phyloP scores from a whole-genome alignment of 2,888 invertebrate genomes.

The Anorthoa munda region DNA sequence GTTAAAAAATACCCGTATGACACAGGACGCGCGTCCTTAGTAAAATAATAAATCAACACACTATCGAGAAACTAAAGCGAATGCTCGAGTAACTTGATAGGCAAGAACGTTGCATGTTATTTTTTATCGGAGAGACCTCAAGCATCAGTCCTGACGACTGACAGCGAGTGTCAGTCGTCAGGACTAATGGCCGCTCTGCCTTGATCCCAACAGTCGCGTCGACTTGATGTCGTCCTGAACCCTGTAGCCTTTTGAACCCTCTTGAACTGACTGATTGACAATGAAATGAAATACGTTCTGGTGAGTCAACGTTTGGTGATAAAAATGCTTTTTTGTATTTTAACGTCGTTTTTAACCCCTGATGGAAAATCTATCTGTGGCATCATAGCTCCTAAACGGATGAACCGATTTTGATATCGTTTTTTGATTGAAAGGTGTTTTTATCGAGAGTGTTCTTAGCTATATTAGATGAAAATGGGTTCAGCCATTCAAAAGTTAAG shows the following conservation, averaged over 20 bases:
- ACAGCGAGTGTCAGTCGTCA: background rate
- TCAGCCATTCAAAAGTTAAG: too few species aligned
- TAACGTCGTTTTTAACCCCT: too few species aligned
- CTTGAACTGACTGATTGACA: conserved; percentile 28
- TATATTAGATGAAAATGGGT: too few species aligned
- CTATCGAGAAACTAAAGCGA: background rate
- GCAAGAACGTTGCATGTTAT: conserved; percentile 4
- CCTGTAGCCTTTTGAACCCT: conserved; percentile 25
- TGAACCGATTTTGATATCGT: too few species aligned
- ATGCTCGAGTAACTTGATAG: background rate
- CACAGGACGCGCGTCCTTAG: background rate
- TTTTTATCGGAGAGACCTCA: conserved; percentile 13
- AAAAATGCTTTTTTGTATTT: background rate
- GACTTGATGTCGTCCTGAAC: background rate
- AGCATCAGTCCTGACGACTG: too few species aligned
- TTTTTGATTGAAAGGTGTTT: too few species aligned
- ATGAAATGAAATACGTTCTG: conserved; percentile 3
- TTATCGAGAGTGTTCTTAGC: too few species aligned
- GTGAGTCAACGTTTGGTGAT: conserved; percentile 15
- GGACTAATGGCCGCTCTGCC: conserved; percentile 30
- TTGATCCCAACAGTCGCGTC: conserved; percentile 33
- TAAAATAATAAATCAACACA: background rate
- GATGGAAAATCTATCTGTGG: too few species aligned
- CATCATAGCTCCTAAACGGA: too few species aligned
- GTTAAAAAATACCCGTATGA: too few species aligned